These are phyloP conservation scores for Argyrosomus regius DNA, from an alignment of 2,797 vertebrate genomes.

Conservation along the genomic window DNA sequence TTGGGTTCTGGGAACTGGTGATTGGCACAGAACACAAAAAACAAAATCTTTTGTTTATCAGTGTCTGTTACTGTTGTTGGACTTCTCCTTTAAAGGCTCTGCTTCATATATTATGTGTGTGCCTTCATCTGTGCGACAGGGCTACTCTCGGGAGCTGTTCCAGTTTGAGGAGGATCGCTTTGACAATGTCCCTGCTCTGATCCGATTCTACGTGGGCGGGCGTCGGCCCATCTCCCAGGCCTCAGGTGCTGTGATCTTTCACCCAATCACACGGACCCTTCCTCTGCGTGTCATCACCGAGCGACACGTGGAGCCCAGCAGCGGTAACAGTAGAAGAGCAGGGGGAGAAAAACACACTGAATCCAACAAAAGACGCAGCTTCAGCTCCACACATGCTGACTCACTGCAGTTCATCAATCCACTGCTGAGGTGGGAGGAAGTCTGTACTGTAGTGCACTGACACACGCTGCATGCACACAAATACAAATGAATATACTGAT, in stretches of 20 bases:
- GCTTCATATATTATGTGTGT: constrained; percentile 24
- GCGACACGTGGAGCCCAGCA: constrained; percentile 51
- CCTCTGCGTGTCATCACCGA: constrained; percentile 85
- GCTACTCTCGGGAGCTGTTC: constrained; percentile 88
- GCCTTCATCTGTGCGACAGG: constrained; percentile 71
- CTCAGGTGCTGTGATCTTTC: constrained; percentile 88
- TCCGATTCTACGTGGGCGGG: constrained; percentile 87
- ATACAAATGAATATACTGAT: not conserved
- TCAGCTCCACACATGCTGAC: constrained; percentile 75
- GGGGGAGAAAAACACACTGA: constrained; percentile 39
- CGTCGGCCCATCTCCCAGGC: constrained; percentile 87
- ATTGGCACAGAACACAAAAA: not conserved
- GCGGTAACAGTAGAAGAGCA: constrained; percentile 7
- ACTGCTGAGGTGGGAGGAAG: constrained; percentile 73
- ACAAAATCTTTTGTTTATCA: not conserved
- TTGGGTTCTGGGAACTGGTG: too few species aligned
- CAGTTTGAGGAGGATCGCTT: constrained; percentile 93
- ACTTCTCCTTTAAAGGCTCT: constrained; percentile 12
- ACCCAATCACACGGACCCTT: constrained; percentile 85
- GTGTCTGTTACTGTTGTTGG: not conserved
- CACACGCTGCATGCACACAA: not conserved
- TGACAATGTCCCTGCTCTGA: constrained; percentile 88
- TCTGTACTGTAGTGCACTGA: constrained; percentile 3
- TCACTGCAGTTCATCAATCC: constrained; percentile 72
- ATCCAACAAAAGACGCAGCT: constrained; percentile 81